These are phyloP conservation scores for Antheraea yamamai DNA, from an alignment of 2,888 invertebrate species.

Conservation along the genomic window DNA sequence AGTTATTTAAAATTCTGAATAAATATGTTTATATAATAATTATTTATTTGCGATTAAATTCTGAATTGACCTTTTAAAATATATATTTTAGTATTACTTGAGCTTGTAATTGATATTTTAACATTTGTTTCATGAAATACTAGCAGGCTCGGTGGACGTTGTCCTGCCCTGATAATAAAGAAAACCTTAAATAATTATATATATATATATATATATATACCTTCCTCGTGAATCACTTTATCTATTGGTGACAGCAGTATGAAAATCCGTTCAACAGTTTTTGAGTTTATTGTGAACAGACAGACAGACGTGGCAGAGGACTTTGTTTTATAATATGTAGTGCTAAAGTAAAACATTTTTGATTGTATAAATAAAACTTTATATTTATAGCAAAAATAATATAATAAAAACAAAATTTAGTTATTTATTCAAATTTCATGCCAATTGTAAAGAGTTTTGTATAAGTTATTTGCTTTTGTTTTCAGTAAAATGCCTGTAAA, in stretches of 20 bases:
- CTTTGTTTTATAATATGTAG: too few species aligned
- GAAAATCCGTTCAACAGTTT: too few species aligned
- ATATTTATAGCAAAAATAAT: not conserved
- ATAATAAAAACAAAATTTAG: not conserved
- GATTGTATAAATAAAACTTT: not conserved
- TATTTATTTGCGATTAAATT: not conserved
- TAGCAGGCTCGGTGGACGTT: too few species aligned
- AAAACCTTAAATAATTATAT: too few species aligned
- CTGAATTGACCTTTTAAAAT: not conserved
- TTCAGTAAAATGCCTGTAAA: conserved; percentile 60
- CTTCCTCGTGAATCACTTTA: too few species aligned
- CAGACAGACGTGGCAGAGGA: too few species aligned
- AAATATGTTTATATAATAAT: not conserved
- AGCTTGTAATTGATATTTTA: not conserved
- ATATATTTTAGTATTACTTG: not conserved
- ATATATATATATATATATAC: too few species aligned
- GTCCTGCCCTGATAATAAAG: too few species aligned
- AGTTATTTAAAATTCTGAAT: not conserved
- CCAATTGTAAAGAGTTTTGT: not conserved
- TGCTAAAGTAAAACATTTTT: not conserved
- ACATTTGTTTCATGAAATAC: not conserved
- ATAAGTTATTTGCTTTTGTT: conserved; percentile 24
- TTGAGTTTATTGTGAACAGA: too few species aligned
- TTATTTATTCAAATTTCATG: not conserved
- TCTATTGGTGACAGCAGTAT: too few species aligned